Base-by-base conservation (phyloP, 2,797 vertebrate species). In the Hypotaenidia philippensis region DNA sequence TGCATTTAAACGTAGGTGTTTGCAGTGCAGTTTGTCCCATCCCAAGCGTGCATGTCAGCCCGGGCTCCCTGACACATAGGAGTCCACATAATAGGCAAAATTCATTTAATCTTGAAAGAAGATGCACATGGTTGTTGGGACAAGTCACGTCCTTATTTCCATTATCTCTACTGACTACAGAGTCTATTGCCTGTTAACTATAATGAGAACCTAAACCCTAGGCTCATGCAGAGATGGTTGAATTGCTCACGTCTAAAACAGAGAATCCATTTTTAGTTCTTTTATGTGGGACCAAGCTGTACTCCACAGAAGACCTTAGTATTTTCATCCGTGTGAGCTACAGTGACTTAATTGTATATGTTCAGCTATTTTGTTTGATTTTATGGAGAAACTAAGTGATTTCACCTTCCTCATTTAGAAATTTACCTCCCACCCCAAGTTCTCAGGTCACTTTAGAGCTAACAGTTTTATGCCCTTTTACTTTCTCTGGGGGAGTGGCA, bases 381-480 rank as follows among this genome's bases (percentile, higher is more conserved):
- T 83, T 50, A 83, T 13, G 41, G n/a, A 52, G 44, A 85, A 83
- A 59, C 16, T 41, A 8, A 6, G 19, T 32, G 49, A 63, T 66
- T 87, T 89, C 69, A 74, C 32, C 20, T 71, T 57, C 69, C 11
- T 78, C n/a, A 60, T 86, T 83, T 68, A 90, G 69, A 75, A 91
- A 59, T 56, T 75, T 78, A 11, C 53, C 38, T 83, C 65, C 36
- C 32, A 81, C 36, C 40, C 31, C 41, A 53, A 32, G 18, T 90
- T 86, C 32, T 86, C 18, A n/a, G 27, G 59, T 86, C 60, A 66
- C 22, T 66, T 64, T 40, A 9, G 5, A 56, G 38, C 27, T 83
- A 36, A 38, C 53, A 86, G 59, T 14, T 91, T 83, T 63, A 31
- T 66, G n/a, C 26, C 59, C 60, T 87, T 83, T 55, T 34, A 14